Conservation (phyloP, 2,113 vertebrate genomes). For the Urocitellus parryii region DNA sequence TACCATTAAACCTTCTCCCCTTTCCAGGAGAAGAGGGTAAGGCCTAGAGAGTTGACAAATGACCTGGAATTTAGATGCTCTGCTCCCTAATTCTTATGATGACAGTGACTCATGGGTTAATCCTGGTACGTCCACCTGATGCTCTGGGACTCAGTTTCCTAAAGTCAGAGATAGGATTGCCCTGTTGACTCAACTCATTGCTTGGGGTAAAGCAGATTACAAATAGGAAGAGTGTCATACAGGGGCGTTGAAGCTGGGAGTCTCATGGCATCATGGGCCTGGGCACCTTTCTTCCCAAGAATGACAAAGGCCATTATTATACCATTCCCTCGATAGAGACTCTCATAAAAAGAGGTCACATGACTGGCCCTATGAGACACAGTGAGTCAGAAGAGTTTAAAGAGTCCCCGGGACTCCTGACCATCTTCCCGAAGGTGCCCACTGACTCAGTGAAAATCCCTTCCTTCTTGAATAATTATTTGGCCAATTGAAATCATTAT, state of each 20-base stretch:
- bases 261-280: conserved; percentile 50
- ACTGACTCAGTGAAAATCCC: conserved; percentile 50
- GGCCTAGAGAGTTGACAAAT: conserved; percentile 63
- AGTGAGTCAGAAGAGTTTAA: conserved; percentile 77
- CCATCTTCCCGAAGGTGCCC: conserved; percentile 58
- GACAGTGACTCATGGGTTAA: conserved; percentile 66
- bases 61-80: conserved; percentile 59
- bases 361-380: conserved; percentile 48
- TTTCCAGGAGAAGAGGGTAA: conserved; percentile 32
- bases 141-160: conserved; percentile 62
- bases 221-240: conserved; percentile 57
- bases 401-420: conserved; percentile 64
- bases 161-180: conserved; percentile 12
- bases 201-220: conserved; percentile 51
- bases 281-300: conserved; percentile 51
- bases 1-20: conserved; percentile 69
- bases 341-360: conserved; percentile 69
- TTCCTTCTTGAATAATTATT: conserved; percentile 66
- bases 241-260: not conserved
- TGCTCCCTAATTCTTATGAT: conserved; percentile 49
- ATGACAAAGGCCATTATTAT: conserved; percentile 70
- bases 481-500: conserved; percentile 46
- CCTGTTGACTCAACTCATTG: conserved; percentile 62
- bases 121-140: not conserved
- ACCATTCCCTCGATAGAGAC: conserved; percentile 63